These are phyloP conservation scores for Tridacna crocea DNA, from an alignment of 2,888 invertebrate genomes.

Conservation along the genomic window DNA sequence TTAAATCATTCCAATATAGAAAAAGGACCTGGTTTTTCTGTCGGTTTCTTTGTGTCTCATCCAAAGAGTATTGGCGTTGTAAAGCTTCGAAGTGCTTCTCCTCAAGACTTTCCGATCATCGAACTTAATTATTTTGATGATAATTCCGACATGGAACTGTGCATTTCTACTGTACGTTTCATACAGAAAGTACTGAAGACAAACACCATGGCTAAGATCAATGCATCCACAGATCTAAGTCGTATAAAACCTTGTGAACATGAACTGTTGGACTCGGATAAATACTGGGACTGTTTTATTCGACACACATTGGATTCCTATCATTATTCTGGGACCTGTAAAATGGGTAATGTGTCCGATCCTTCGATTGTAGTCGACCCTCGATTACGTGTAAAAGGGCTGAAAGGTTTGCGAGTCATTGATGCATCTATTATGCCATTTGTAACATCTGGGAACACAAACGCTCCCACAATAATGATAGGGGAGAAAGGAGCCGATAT, in stretches of 20 bases:
- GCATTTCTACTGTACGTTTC: not conserved
- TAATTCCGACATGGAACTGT: not conserved
- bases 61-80: not conserved
- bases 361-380: constrained; percentile 10
- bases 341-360: constrained; percentile 11
- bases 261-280: not conserved
- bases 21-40: constrained; percentile 2
- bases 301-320: not conserved
- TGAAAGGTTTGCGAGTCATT: not conserved
- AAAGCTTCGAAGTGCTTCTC: not conserved
- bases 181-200: not conserved
- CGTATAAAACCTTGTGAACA: not conserved
- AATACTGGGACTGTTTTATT: constrained; percentile 14
- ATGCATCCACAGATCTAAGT: not conserved
- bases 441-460: constrained; percentile 3
- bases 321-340: constrained; percentile 4
- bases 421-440: constrained; percentile 14
- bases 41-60: not conserved
- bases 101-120: constrained; percentile 1
- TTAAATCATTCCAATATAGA: not conserved
- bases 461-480: constrained; percentile 12
- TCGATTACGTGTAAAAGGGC: not conserved
- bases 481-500: constrained; percentile 13
- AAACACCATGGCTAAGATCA: not conserved
- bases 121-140: constrained; percentile 10